Conservation (phyloP, 2,888 invertebrate species). For the Hyalella azteca region DNA sequence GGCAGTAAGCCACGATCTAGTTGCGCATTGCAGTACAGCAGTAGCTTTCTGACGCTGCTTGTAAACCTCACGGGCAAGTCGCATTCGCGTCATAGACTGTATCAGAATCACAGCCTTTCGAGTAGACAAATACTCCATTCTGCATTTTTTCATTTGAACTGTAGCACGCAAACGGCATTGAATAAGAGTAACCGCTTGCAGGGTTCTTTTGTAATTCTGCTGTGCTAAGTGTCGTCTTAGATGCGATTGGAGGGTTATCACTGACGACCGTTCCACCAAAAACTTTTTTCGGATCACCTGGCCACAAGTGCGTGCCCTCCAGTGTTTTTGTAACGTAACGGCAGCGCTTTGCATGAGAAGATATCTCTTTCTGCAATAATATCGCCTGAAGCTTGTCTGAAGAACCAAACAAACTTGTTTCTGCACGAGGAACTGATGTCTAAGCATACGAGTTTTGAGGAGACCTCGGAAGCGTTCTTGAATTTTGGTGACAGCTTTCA, state of each 20-base stretch:
- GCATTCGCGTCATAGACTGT: constrained; percentile 10
- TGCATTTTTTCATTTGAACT: background rate
- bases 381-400: constrained; percentile 19
- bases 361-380: background rate
- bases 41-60: background rate
- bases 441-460: background rate
- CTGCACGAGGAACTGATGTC: background rate
- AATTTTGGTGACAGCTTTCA: background rate
- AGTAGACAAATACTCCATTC: constrained; percentile 19
- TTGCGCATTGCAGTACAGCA: background rate
- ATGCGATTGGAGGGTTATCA: constrained; percentile 29
- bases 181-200: background rate
- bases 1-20: constrained; percentile 2
- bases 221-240: constrained; percentile 36
- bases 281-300: background rate
- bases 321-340: constrained; percentile 37
- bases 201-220: constrained; percentile 14
- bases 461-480: constrained; percentile 19
- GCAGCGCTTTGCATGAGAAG: constrained; percentile 36
- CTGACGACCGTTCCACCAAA: background rate
- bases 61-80: background rate
- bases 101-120: constrained; percentile 11
- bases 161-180: background rate
- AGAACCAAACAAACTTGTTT: constrained; percentile 29
- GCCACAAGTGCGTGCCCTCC: constrained; percentile 1